These are phyloP conservation scores for Atlantisia rogersi DNA, from an alignment of 2,113 vertebrate species.

Conservation along the genomic window DNA sequence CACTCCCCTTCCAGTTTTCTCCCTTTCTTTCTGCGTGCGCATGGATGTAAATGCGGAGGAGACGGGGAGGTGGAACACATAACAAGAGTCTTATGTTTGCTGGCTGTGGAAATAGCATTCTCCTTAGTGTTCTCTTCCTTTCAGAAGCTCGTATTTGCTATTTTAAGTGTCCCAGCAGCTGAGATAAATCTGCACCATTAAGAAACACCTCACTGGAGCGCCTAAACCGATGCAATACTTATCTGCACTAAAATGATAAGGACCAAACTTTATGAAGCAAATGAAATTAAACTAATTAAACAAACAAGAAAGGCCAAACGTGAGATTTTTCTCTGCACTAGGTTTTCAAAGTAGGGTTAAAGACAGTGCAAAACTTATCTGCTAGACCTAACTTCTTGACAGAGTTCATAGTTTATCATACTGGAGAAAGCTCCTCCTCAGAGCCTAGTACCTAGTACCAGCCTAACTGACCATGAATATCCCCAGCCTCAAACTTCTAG, in stretches of 20 bases:
- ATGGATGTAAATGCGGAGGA: background rate
- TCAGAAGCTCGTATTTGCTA: background rate
- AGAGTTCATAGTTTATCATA: background rate
- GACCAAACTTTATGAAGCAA: background rate
- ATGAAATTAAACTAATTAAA: background rate
- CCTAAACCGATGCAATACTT: background rate
- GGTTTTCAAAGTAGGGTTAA: background rate
- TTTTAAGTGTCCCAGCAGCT: background rate
- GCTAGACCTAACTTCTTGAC: background rate
- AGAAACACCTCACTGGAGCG: background rate
- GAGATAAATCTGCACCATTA: background rate
- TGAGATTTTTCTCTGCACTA: background rate
- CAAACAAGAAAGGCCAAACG: background rate
- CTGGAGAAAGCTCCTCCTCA: background rate
- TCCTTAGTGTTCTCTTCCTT: background rate
- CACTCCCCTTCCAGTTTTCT: accelerated
- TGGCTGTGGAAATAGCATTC: background rate
- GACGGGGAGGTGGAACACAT: accelerated
- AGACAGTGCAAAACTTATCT: background rate
- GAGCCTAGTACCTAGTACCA: background rate
- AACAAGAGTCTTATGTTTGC: background rate
- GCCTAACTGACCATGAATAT: background rate
- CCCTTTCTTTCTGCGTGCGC: accelerated
- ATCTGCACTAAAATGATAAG: background rate
- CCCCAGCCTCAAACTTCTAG: background rate